Evolutionary conservation across 2,888 invertebrate species (phyloP).

Genomic region (Pseudococcus jackbeardsleyi): DNA sequence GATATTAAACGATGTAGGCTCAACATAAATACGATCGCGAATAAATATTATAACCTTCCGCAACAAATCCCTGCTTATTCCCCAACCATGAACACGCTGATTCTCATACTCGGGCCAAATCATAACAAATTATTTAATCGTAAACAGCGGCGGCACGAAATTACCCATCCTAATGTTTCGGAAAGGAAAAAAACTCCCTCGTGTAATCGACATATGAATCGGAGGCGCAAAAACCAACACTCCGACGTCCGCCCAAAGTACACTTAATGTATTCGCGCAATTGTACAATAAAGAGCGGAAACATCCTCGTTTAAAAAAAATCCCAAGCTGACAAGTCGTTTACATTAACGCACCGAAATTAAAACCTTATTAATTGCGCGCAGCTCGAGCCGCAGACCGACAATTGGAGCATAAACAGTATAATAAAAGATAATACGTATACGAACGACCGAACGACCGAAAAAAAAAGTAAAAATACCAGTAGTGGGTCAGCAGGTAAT

Average conservation of each 20-base stretch:
- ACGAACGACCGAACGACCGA: slow-evolving; percentile 19
- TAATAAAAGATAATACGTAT: slow-evolving; percentile 38
- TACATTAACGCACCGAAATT: slow-evolving; percentile 34
- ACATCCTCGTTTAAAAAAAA: slow-evolving; percentile 38
- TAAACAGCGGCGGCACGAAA: neutral
- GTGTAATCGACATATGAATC: neutral
- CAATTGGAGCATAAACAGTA: slow-evolving; percentile 35
- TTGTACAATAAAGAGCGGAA: slow-evolving; percentile 38
- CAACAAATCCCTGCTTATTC: neutral
- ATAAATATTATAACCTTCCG: slow-evolving; percentile 49
- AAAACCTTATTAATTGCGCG: slow-evolving; percentile 41
- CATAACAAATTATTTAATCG: neutral
- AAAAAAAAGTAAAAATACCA: slow-evolving; percentile 41
- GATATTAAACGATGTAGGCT: neutral
- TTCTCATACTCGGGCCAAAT: slow-evolving; percentile 2
- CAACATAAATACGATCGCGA: neutral
- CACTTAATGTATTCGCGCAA: slow-evolving; percentile 18
- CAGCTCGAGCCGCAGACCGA: neutral
- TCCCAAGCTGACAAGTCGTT: slow-evolving; percentile 20
- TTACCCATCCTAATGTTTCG: neutral
- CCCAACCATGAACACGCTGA: neutral
- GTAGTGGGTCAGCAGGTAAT: slow-evolving; percentile 51
- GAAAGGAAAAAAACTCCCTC: neutral
- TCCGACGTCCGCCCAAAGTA: neutral
- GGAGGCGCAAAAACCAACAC: slow-evolving; percentile 19